Evolutionary conservation across 2,888 invertebrate species (phyloP).

Genomic region (Thecophora atra): DNA sequence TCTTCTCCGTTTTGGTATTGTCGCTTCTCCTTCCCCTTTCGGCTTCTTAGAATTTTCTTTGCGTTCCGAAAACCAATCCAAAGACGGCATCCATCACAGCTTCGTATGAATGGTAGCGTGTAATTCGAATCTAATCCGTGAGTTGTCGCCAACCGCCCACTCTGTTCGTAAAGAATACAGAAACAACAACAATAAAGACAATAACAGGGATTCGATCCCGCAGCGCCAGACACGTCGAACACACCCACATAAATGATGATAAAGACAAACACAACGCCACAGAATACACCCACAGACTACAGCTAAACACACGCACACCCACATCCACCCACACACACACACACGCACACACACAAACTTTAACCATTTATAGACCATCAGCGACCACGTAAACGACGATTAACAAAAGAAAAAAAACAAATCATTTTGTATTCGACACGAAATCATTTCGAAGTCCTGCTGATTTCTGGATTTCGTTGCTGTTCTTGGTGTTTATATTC

Average conservation of each 20-base stretch:
- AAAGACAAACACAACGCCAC: neutral
- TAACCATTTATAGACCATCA: slow-evolving; percentile 13
- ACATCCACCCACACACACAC: neutral
- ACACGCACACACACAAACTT: slow-evolving; percentile 14
- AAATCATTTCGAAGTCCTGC: slow-evolving; percentile 3
- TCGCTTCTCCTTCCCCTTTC: too few species aligned
- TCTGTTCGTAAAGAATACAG: too few species aligned
- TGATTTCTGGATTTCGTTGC: neutral
- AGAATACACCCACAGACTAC: neutral
- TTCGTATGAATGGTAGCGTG: too few species aligned
- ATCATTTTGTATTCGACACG: slow-evolving; percentile 1
- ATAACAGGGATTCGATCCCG: neutral
- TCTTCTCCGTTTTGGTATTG: too few species aligned
- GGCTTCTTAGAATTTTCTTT: too few species aligned
- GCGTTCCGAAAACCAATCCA: too few species aligned
- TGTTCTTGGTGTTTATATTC: too few species aligned
- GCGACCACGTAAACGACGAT: slow-evolving; percentile 10
- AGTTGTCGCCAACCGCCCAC: too few species aligned
- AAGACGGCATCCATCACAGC: too few species aligned
- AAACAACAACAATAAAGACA: too few species aligned
- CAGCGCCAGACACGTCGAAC: slow-evolving; percentile 5
- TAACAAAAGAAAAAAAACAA: neutral
- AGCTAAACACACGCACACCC: neutral
- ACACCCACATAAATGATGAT: neutral
- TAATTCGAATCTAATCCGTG: too few species aligned